Evolutionary conservation across 2,113 vertebrate genomes (phyloP).

Genomic region (Alethe diademata): DNA sequence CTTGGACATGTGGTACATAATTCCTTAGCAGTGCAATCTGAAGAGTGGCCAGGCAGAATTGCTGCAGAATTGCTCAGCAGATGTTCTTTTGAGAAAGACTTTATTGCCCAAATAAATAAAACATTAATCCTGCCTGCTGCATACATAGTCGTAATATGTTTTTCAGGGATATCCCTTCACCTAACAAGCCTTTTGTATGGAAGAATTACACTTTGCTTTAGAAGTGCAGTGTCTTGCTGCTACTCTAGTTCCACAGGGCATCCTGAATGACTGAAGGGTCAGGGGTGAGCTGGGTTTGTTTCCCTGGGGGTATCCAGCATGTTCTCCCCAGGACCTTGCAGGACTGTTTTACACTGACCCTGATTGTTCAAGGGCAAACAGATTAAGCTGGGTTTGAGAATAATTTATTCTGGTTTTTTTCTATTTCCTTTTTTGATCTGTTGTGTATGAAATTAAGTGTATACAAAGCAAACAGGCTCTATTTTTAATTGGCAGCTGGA

Average conservation of each 20-base stretch:
- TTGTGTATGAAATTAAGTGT: neutral
- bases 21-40: neutral
- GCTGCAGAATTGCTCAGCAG: neutral
- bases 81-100: neutral
- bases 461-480: neutral
- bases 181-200: neutral
- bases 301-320: neutral
- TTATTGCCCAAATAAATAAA: neutral
- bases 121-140: neutral
- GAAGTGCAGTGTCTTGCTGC: neutral
- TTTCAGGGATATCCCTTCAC: neutral
- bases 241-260: fast-evolving
- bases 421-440: neutral
- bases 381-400: neutral
- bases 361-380: neutral
- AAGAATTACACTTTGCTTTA: neutral
- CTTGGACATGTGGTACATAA: neutral
- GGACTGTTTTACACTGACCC: neutral
- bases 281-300: neutral
- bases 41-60: neutral
- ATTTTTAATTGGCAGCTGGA: neutral
- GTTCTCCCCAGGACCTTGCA: neutral
- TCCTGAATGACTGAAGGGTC: neutral
- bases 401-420: neutral
- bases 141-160: neutral